Evolutionary conservation across 2,888 invertebrate species (phyloP).

Genomic region (Adelphocoris suturalis): DNA sequence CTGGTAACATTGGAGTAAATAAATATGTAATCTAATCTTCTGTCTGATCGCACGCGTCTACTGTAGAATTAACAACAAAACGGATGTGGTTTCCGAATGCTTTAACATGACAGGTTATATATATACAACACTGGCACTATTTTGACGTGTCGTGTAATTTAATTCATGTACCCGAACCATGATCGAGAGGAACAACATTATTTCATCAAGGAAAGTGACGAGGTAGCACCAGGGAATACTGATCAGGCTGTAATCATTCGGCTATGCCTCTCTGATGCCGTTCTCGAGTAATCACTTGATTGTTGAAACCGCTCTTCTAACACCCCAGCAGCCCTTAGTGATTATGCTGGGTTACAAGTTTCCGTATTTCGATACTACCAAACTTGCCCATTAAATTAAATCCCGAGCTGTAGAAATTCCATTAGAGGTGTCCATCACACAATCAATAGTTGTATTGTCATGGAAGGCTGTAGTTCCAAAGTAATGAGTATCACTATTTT

Average conservation of each 20-base stretch:
- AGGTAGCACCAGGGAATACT: not conserved
- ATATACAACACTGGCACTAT: too few species aligned
- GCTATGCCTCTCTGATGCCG: not conserved
- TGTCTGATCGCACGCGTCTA: too few species aligned
- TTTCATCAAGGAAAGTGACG: conserved; percentile 22
- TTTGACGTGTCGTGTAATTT: too few species aligned
- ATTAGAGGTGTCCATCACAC: not conserved
- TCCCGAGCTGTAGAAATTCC: not conserved
- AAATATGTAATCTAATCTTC: too few species aligned
- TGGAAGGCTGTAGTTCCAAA: not conserved
- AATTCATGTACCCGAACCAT: not conserved
- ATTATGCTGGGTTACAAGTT: conserved; percentile 13
- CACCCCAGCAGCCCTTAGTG: not conserved
- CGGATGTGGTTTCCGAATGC: too few species aligned
- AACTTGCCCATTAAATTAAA: conserved; percentile 21
- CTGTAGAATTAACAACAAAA: too few species aligned
- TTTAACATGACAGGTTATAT: too few species aligned
- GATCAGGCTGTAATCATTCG: not conserved
- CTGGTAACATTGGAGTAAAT: too few species aligned
- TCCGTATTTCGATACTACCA: not conserved
- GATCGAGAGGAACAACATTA: not conserved
- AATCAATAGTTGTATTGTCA: not conserved
- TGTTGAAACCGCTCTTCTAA: not conserved
- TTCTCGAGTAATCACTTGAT: conserved; percentile 26
- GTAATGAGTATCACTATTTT: too few species aligned